These are phyloP conservation scores for Etia nguti DNA, from an alignment of 2,113 vertebrate genomes.

Conservation along the genomic window DNA sequence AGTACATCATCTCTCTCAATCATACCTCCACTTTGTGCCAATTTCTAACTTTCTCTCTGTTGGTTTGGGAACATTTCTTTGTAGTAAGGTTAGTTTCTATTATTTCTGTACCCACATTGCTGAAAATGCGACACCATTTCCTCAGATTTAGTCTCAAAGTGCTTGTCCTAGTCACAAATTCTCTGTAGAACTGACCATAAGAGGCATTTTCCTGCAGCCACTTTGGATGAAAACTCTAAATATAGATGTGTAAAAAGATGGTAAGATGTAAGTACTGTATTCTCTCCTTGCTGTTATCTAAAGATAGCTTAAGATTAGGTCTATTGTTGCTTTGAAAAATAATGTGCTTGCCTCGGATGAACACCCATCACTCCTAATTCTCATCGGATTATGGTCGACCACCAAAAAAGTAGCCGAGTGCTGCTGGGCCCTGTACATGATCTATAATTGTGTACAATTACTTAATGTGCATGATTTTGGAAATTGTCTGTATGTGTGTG, in stretches of 20 bases:
- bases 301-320: neutral
- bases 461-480: neutral
- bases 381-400: neutral
- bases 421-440: neutral
- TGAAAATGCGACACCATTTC: neutral
- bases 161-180: neutral
- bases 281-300: neutral
- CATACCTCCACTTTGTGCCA: neutral
- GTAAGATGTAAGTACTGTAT: neutral
- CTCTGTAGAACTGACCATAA: neutral
- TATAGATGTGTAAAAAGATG: neutral
- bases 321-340: neutral
- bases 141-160: neutral
- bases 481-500: neutral
- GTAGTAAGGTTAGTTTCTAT: neutral
- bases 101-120: neutral
- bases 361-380: neutral
- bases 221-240: neutral
- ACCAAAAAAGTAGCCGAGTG: neutral
- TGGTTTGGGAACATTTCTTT: neutral
- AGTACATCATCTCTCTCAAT: neutral
- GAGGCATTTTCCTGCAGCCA: neutral
- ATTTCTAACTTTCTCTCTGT: neutral
- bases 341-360: neutral
- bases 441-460: neutral